Percentiles rank a stretch among this genome's conserved stretches.
Evolutionary conservation across 2,113 vertebrate genomes (phyloP).

Genomic region (Cyprinodon tularosa): DNA sequence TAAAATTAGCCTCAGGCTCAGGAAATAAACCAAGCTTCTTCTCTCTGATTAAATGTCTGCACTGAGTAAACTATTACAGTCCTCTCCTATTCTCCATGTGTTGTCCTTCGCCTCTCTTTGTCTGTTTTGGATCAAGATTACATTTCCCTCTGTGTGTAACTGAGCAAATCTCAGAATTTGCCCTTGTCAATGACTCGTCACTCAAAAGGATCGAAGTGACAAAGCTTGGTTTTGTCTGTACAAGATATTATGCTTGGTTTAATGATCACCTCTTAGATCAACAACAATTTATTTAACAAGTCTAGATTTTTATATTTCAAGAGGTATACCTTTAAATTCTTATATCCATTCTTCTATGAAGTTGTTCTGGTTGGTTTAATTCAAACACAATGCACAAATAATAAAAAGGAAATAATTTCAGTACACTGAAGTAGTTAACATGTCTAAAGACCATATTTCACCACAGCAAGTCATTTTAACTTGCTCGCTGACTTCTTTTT

Average conservation of each 20-base stretch:
- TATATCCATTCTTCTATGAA: background rate
- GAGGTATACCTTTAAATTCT: background rate
- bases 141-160: constrained; percentile 3
- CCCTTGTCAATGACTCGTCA: background rate
- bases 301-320: too few relatives aligned
- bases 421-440: background rate
- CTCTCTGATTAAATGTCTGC: constrained; percentile 73
- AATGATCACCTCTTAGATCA: background rate
- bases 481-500: too few relatives aligned
- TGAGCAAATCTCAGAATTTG: background rate
- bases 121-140: constrained; percentile 8
- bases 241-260: background rate
- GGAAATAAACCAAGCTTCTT: constrained; percentile 57
- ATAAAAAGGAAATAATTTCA: background rate
- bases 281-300: background rate
- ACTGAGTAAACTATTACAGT: constrained; percentile 67
- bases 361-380: background rate
- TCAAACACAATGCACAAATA: background rate
- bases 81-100: constrained; percentile 39
- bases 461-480: too few relatives aligned
- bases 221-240: background rate
- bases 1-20: constrained; percentile 86
- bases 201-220: background rate
- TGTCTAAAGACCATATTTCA: background rate
- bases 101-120: constrained; percentile 36